These are phyloP conservation scores for Morelia viridis DNA, from an alignment of 2,797 vertebrate genomes.

Conservation along the genomic window DNA sequence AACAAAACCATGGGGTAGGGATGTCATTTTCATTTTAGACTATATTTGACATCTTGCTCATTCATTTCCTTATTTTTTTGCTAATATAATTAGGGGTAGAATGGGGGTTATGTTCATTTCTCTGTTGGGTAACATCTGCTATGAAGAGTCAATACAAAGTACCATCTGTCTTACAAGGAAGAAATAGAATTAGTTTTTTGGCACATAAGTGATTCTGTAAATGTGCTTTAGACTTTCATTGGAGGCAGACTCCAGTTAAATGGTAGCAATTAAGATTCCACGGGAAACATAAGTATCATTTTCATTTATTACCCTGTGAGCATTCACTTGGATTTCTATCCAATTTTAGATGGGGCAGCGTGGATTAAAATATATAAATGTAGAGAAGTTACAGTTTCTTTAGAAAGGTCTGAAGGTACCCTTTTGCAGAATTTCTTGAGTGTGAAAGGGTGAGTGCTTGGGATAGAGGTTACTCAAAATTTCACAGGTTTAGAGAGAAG, in stretches of 20 bases:
- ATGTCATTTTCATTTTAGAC: not conserved
- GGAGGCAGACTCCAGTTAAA: not conserved
- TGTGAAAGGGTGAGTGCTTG: too few relatives aligned
- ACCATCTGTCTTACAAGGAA: not conserved
- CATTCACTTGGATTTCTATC: not conserved
- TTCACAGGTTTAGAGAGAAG: not conserved
- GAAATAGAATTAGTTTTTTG: not conserved
- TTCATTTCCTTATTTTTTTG: not conserved
- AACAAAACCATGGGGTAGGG: conserved; percentile 57
- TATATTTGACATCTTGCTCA: not conserved
- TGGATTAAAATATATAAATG: not conserved
- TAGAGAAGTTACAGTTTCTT: too few relatives aligned
- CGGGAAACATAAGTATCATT: not conserved
- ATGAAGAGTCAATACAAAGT: not conserved
- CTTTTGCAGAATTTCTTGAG: too few relatives aligned
- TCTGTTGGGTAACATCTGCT: not conserved
- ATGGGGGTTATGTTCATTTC: not conserved
- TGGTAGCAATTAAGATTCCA: conserved; percentile 1
- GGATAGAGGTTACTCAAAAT: not conserved
- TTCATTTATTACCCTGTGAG: not conserved
- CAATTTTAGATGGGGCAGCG: not conserved
- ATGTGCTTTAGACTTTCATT: not conserved
- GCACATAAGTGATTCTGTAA: not conserved
- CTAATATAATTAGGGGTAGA: not conserved
- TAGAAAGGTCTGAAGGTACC: too few relatives aligned